Evolutionary conservation across 2,113 vertebrate species (phyloP).

Genomic region (Malaclemys terrapin): DNA sequence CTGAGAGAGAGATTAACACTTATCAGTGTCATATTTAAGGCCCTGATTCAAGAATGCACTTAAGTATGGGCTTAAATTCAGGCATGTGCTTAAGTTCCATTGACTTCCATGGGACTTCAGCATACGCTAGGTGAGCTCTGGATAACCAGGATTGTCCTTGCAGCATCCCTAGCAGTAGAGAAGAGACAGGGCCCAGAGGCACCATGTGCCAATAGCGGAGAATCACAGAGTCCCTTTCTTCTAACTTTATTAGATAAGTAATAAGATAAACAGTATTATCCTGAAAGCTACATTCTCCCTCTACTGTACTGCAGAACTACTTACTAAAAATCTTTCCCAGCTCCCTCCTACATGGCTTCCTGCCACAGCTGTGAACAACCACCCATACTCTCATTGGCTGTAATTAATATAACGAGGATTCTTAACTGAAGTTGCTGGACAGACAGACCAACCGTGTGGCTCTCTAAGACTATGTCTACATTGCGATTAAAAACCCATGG

Average conservation of each 20-base stretch:
- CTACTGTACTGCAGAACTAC: not conserved
- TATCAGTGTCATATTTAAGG: not conserved
- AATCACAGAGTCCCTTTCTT: not conserved
- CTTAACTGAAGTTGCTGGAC: not conserved
- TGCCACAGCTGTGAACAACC: not conserved
- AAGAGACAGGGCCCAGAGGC: not conserved
- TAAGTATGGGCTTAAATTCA: conserved; percentile 12
- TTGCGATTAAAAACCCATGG: not conserved
- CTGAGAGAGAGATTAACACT: not conserved
- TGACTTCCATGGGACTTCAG: conserved; percentile 17
- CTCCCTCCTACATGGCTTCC: not conserved
- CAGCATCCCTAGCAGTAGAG: not conserved
- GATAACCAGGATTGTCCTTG: not conserved
- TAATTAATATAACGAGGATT: not conserved
- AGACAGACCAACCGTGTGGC: not conserved
- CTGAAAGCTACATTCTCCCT: not conserved
- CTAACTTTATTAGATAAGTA: not conserved
- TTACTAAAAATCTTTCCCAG: not conserved
- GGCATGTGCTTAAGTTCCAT: not conserved
- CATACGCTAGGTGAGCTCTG: not conserved
- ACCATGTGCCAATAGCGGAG: not conserved
- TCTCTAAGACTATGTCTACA: not conserved
- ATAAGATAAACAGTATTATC: not conserved
- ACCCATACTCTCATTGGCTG: not conserved
- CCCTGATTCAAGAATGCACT: rapidly evolving